Evolutionary conservation across 1,140 invertebrate genomes (phyloP), one percentile per base, ranked within the genome.

Genomic region (Aphaenogaster ashmeadi): DNA sequence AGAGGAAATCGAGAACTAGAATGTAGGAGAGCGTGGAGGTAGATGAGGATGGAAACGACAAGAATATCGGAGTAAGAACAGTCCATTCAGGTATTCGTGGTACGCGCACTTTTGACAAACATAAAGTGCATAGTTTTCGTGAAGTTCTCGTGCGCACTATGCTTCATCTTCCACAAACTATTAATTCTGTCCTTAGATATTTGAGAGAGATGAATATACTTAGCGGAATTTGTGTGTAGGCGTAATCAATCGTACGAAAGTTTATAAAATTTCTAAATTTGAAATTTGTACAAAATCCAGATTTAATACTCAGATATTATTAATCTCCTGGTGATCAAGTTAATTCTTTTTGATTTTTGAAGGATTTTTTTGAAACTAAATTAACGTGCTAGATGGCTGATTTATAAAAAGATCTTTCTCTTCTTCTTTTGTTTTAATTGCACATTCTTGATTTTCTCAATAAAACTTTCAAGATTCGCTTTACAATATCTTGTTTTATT

Each of bases 21-120:
- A 44, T 54, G 27, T 44, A 69, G 18, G n/a, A 36, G n/a, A 54
- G 47, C 7, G 47, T 67, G 78, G 60, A n/a, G 15, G 60, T 62
- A 79, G 27, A 41, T 15, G 44, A 52, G 60, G 77, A n/a, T 64
- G 44, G 77, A 80, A 81, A 69, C 62, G 33, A 69, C 62, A 18
- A 41, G 62, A 15, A 21, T 56, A 69, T 56, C 47, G 18, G 27
- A 47, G 33, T 21, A 80, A 69, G 78, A 56, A 81, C 44, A 47
- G 62, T 81, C 38, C 78, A 81, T 67, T 81, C 78, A 69, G 52
- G 78, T 67, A 5, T 18, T 54, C n/a, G 33, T 38, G 62, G 33
- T 81, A 54, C 33, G 78, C 15, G 11, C 38, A 54, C 18, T 54
- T 69, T 67, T n/a, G 52, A 38, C 62, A 69, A 67, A 80, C 62